Evolutionary conservation across 2,888 invertebrate species (phyloP), one percentile per base, ranked within the genome.

Genomic region (Chymomyza procnemis): DNA sequence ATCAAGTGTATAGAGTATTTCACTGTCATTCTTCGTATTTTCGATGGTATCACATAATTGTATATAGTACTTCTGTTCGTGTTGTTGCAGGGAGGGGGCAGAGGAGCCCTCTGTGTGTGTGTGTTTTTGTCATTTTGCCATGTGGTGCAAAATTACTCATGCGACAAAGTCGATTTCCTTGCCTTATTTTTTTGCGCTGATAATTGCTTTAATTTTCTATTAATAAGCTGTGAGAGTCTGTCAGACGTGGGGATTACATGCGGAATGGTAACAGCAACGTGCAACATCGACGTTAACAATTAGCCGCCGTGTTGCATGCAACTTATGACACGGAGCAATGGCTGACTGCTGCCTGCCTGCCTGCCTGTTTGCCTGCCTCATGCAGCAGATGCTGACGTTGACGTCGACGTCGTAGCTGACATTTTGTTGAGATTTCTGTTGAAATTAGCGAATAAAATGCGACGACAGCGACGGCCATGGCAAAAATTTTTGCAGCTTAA

Each of bases 201-300:
- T 85, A 85, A 85, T 88, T 85, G 84, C 88, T 85, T 88, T 80
- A 83, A 85, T 85, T 85, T 87, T 85, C 88, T 88, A 87, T 88
- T 88, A 85, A 85, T 88, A 88, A 85, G 75, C 75, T 61, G n/a
- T n/a, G 50, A 50, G n/a, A n/a, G 14, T n/a, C 18, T 18, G 50
- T 18, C 18, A 50, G 50, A 50, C 62, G 19, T 54, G 54, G 34
- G 55, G 19, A 46, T 52, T 21, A 30, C 19, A 4, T 5, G 54
- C 12, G 41, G 16, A 30, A 26, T 30, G 34, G 30, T 5, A 57
- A 57, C n/a, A 22, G 22, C 18, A 57, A 26, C 47, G 47, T 47
- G 14, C 47, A 26, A 18, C 48, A 50, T 50, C 18, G 80, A 85
- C 85, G 87, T 85, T 84, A 88, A 80, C 87, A 84, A 85, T 85